Evolutionary conservation across 2,797 vertebrate genomes (phyloP).

Genomic region (Macrochelys suwanniensis): DNA sequence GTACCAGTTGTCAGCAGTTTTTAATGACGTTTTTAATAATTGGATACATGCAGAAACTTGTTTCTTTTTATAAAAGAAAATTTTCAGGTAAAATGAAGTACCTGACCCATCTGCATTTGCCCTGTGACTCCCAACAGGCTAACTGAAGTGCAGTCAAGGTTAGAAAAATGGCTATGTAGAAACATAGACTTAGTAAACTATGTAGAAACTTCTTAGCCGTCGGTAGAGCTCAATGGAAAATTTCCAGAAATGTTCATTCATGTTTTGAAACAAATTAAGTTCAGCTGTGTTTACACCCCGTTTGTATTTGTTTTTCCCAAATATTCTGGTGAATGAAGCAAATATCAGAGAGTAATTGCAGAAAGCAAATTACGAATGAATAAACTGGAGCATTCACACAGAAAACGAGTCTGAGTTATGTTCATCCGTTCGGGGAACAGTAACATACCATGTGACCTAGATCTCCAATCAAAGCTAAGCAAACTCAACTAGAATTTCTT

Average conservation of each 20-base stretch:
- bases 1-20: rapidly evolving
- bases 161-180: rapidly evolving
- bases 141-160: not conserved
- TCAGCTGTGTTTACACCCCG: not conserved
- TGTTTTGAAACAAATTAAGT: not conserved
- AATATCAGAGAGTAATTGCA: rapidly evolving
- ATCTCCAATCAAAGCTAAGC: not conserved
- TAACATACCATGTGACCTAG: rapidly evolving
- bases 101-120: not conserved
- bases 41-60: rapidly evolving
- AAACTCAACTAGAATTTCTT: rapidly evolving
- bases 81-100: rapidly evolving
- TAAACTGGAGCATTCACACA: rapidly evolving
- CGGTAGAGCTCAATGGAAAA: not conserved
- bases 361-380: rapidly evolving
- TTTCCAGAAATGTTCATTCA: not conserved
- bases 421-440: rapidly evolving
- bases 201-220: not conserved
- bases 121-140: not conserved
- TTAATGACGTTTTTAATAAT: rapidly evolving
- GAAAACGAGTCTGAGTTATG: rapidly evolving
- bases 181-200: not conserved
- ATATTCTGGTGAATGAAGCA: not conserved
- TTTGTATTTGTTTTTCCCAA: not conserved
- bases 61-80: not conserved